Evolutionary conservation across 1,140 invertebrate genomes (phyloP).

Genomic region (Lepidurus packardi): DNA sequence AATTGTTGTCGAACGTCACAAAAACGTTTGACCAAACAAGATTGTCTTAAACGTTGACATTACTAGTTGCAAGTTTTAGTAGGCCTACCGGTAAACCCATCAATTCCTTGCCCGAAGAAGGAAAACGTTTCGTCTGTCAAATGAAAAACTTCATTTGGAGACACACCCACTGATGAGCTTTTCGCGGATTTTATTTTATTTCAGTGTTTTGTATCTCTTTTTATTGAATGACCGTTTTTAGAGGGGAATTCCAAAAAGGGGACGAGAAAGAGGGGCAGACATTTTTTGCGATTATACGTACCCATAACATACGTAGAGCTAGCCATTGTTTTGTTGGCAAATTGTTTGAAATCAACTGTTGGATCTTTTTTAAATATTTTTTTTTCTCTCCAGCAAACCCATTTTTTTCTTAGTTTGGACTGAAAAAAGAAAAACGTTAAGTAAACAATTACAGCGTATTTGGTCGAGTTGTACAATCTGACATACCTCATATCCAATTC

Average conservation of each 20-base stretch:
- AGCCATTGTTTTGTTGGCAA: background rate
- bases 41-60: too few relatives aligned
- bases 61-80: too few relatives aligned
- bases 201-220: too few relatives aligned
- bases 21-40: too few relatives aligned
- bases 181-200: too few relatives aligned
- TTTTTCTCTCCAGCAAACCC: background rate
- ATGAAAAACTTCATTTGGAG: too few relatives aligned
- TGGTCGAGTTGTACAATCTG: conserved; percentile 17
- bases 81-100: too few relatives aligned
- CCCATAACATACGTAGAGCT: conserved; percentile 3
- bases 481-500: conserved; percentile 19
- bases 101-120: too few relatives aligned
- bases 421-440: background rate
- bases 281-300: background rate
- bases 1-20: background rate
- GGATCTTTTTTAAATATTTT: background rate
- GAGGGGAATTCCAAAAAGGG: conserved; percentile 1
- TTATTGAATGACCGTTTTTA: background rate
- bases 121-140: too few relatives aligned
- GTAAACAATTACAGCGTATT: background rate
- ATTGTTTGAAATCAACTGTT: too few relatives aligned
- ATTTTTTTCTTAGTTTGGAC: background rate
- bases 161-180: too few relatives aligned
- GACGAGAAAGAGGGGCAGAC: conserved; percentile 12